Evolutionary conservation across 1,140 invertebrate genomes (phyloP).

Genomic region (Anadara kagoshimensis): DNA sequence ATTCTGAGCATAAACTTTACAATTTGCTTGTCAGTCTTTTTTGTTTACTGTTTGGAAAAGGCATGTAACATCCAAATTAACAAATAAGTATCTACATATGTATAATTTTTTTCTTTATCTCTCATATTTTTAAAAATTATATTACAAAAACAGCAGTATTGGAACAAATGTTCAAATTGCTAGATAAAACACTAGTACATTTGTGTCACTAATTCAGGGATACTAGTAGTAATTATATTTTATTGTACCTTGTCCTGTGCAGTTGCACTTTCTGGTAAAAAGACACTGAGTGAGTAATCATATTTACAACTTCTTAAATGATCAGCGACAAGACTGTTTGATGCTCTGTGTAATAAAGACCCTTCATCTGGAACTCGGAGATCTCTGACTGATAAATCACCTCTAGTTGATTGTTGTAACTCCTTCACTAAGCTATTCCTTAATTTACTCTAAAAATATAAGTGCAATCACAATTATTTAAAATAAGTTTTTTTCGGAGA

Average conservation of each 20-base stretch:
- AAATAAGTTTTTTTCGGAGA: neutral
- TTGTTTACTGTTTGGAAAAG: neutral
- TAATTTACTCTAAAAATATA: conserved; percentile 63
- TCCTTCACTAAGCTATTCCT: conserved; percentile 67
- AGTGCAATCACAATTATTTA: neutral
- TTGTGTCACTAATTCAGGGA: too few species aligned
- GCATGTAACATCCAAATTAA: too few species aligned
- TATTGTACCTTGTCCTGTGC: conserved; percentile 61
- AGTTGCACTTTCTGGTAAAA: conserved; percentile 69
- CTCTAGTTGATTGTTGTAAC: conserved; percentile 60
- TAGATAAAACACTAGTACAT: too few species aligned
- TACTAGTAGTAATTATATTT: too few species aligned
- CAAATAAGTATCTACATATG: too few species aligned
- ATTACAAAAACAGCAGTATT: too few species aligned
- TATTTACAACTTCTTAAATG: conserved; percentile 65
- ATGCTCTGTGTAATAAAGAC: conserved; percentile 63
- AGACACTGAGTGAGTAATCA: conserved; percentile 71
- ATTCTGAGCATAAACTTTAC: too few species aligned
- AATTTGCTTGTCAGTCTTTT: conserved; percentile 1
- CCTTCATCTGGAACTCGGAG: conserved; percentile 55
- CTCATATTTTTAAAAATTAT: too few species aligned
- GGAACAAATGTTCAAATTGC: too few species aligned
- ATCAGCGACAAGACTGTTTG: conserved; percentile 70
- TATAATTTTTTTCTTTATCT: too few species aligned
- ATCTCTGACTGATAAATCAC: conserved; percentile 50